Percentiles rank a stretch among this genome's conserved stretches.
Conservation (phyloP, 2,888 invertebrate species). For the Leucania comma region DNA sequence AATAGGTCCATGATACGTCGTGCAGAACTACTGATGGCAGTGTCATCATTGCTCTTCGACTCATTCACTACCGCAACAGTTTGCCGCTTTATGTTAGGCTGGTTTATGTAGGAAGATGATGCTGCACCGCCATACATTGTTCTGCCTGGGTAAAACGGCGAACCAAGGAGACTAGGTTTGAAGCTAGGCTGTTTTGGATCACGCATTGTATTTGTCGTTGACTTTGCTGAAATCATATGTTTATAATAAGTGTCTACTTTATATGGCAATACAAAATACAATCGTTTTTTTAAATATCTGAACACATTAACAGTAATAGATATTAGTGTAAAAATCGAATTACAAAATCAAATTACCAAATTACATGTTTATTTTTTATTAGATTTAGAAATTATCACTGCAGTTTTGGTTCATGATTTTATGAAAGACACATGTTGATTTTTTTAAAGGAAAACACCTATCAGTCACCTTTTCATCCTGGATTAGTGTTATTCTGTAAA, state of each 20-base stretch:
- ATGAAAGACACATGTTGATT: background rate
- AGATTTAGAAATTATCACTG: background rate
- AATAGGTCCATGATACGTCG: slow-evolving; percentile 94
- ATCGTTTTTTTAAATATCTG: slow-evolving; percentile 12
- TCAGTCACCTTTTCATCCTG: background rate
- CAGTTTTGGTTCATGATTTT: background rate
- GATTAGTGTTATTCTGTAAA: slow-evolving; percentile 10
- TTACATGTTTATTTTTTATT: slow-evolving; percentile 7
- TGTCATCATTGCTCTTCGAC: slow-evolving; percentile 67
- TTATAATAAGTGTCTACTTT: slow-evolving; percentile 23
- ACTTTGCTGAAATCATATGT: slow-evolving; percentile 73
- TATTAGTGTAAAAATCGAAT: background rate
- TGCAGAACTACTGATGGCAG: slow-evolving; percentile 93
- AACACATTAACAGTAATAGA: background rate
- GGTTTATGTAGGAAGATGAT: slow-evolving; percentile 90
- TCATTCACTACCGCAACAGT: slow-evolving; percentile 74
- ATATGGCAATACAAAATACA: slow-evolving; percentile 12
- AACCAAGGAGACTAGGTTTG: slow-evolving; percentile 81
- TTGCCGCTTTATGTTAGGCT: slow-evolving; percentile 77
- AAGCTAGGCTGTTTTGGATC: slow-evolving; percentile 80
- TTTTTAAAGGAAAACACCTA: slow-evolving; percentile 1
- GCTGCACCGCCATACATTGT: slow-evolving; percentile 94
- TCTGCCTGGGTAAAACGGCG: slow-evolving; percentile 94
- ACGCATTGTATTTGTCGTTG: slow-evolving; percentile 79
- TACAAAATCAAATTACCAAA: background rate